These are phyloP conservation scores for Pithys albifrons DNA, from an alignment of 2,113 vertebrate genomes.

Conservation along the genomic window DNA sequence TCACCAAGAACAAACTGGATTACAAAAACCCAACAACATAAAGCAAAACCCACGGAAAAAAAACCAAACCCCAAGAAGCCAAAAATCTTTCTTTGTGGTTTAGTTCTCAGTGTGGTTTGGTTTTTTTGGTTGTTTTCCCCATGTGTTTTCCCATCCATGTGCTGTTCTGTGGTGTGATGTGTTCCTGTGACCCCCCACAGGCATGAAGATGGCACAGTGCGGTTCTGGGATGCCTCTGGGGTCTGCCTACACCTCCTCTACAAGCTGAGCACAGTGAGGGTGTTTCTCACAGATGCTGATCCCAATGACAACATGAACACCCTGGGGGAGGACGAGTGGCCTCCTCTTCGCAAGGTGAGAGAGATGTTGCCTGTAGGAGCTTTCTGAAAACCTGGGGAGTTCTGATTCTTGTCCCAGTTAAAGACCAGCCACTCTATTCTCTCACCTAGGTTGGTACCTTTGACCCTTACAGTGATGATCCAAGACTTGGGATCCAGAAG, in stretches of 20 bases:
- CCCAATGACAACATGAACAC: conserved; percentile 89
- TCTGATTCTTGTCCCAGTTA: background rate
- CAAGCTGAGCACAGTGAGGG: conserved; percentile 89
- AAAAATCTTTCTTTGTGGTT: background rate
- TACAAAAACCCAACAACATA: background rate
- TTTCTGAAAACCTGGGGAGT: background rate
- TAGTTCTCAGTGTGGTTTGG: background rate
- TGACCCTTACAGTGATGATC: conserved; percentile 97
- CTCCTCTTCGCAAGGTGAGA: conserved; percentile 91
- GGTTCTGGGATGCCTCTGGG: conserved; percentile 97
- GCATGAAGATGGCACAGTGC: conserved; percentile 93
- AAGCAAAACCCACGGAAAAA: background rate
- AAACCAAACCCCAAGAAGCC: background rate
- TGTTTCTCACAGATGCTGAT: conserved; percentile 91
- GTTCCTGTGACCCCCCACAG: conserved; percentile 57
- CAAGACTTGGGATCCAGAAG: conserved; percentile 95
- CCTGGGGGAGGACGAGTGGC: conserved; percentile 92
- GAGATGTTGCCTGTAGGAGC: background rate
- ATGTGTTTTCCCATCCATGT: background rate
- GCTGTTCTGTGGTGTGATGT: background rate
- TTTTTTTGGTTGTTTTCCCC: background rate
- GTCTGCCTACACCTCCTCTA: conserved; percentile 92
- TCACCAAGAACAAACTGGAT: background rate
- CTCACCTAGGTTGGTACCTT: conserved; percentile 90
- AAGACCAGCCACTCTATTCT: background rate